Percentiles rank a stretch among this genome's conserved stretches.
Evolutionary conservation across 2,888 invertebrate genomes (phyloP).

Genomic region (Drosophila macrospina): DNA sequence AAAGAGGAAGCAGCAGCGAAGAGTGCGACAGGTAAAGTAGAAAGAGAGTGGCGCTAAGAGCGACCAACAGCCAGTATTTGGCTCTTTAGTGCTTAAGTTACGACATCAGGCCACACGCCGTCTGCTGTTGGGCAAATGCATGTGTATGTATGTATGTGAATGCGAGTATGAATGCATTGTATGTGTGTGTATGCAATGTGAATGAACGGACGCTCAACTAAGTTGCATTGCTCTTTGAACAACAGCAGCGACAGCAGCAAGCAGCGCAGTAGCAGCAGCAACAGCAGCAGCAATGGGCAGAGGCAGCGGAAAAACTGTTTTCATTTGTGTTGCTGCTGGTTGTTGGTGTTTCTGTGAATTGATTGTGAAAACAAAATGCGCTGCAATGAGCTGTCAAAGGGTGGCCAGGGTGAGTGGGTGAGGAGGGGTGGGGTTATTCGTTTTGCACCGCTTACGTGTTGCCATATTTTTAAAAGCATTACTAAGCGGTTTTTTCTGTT

Average conservation of each 20-base stretch:
- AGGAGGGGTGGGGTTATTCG: background rate
- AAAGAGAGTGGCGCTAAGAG: slow-evolving; percentile 50
- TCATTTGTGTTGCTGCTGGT: slow-evolving; percentile 34
- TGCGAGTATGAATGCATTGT: slow-evolving; percentile 21
- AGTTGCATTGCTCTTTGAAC: slow-evolving; percentile 62
- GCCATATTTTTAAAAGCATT: slow-evolving; percentile 80
- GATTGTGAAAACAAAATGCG: slow-evolving; percentile 74
- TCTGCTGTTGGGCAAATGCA: slow-evolving; percentile 25
- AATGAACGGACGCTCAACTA: slow-evolving; percentile 71
- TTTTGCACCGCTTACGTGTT: slow-evolving; percentile 76
- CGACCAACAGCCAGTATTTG: slow-evolving; percentile 10
- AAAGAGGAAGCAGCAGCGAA: slow-evolving; percentile 31
- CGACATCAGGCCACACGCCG: slow-evolving; percentile 72
- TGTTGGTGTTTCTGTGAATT: slow-evolving; percentile 50
- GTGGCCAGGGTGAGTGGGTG: background rate
- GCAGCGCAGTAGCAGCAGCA: slow-evolving; percentile 12
- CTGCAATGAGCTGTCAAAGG: slow-evolving; percentile 33
- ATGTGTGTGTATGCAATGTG: slow-evolving; percentile 60
- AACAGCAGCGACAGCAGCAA: slow-evolving; percentile 17
- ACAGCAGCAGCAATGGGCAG: slow-evolving; percentile 5
- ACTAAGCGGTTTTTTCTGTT: slow-evolving; percentile 75
- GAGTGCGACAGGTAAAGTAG: slow-evolving; percentile 68
- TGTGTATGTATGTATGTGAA: slow-evolving; percentile 21
- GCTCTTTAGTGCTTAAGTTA: slow-evolving; percentile 57
- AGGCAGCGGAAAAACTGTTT: slow-evolving; percentile 62